A percentile compares a stretch with the other conserved stretches of the same genome.
phyloP scores from a whole-genome alignment of 2,113 vertebrate species.

The Carlito syrichta region DNA sequence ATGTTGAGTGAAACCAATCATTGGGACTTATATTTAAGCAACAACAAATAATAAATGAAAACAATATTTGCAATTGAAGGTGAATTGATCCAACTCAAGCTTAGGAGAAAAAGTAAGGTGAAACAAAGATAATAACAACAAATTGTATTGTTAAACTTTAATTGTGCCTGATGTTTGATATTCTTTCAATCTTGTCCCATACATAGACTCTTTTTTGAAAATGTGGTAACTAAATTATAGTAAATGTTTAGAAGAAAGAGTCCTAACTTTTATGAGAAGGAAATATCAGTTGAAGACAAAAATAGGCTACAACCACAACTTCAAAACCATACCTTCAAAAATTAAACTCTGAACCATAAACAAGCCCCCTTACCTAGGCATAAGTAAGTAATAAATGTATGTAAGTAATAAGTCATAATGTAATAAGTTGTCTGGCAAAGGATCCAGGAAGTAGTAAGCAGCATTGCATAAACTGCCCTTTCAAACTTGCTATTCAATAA shows the following conservation, averaged over 20 bases:
- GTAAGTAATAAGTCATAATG: not conserved
- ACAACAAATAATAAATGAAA: not conserved
- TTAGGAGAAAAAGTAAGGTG: not conserved
- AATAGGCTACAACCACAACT: not conserved
- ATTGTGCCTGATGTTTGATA: not conserved
- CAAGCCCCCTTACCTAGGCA: not conserved
- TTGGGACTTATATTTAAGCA: not conserved
- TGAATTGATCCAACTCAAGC: not conserved
- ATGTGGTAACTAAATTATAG: not conserved
- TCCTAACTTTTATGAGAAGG: not conserved
- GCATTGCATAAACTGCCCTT: not conserved
- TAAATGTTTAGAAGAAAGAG: not conserved
- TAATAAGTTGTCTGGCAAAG: not conserved
- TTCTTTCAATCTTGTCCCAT: not conserved
- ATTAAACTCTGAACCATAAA: not conserved
- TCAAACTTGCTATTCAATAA: not conserved
- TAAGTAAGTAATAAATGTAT: not conserved
- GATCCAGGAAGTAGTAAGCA: not conserved
- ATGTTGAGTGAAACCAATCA: not conserved
- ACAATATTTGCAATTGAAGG: not conserved
- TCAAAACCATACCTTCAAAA: not conserved
- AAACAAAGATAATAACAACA: not conserved
- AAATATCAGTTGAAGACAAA: not conserved
- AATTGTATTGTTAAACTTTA: not conserved
- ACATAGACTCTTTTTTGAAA: not conserved